Base-by-base conservation (phyloP, 2,888 invertebrate species). In the Nemoura dubitans region DNA sequence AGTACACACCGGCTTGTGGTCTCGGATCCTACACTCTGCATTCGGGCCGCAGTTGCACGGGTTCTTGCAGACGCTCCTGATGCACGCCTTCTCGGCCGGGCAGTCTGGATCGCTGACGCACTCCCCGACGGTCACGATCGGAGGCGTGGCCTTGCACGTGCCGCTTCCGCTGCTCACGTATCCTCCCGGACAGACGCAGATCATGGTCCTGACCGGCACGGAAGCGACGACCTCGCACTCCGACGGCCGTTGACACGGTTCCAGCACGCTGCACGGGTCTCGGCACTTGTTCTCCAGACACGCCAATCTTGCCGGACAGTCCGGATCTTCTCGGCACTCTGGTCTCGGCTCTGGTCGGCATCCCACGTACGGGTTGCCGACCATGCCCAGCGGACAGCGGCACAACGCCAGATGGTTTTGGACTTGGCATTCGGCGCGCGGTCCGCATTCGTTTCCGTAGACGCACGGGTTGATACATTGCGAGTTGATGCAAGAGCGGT, bases 181-280 rank as follows among this genome's bases (percentile, higher is more conserved):
- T 26, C 98, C 98, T 85, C 96, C 96, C 30, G 97, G 97, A 90
- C 98, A 98, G 1, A 97, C 94, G 90, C 98, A 98, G 76, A 97
- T 94, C 96, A 98, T 97, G 0, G 97, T 97, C 88, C 97, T 94
- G 6, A 97, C 96, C 0, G 98, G 97, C 30, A 95, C 91, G 3
- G 97, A 96, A 0, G 96, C 94, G 29, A 96, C 94, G 0, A 97
- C 97, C 91, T 95, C 94, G 90, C 98, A 98, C 88, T 94, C 94
- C 0, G 97, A 95, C 59, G 97, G 97, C 86, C 94, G 93, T 81
- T 94, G 94, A 90, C 98, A 98, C 0, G 98, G 98, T 89, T 95
- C 94, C 85, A 97, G 92, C 10, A 94, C 93, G 1, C 93, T 91
- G 90, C 98, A 98, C 7, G 98, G 97, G 91, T 98, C 95, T 88